Percentiles rank a stretch among this genome's conserved stretches.
Conservation (phyloP, 2,888 invertebrate species). For the Malthinus seriepunctatus region DNA sequence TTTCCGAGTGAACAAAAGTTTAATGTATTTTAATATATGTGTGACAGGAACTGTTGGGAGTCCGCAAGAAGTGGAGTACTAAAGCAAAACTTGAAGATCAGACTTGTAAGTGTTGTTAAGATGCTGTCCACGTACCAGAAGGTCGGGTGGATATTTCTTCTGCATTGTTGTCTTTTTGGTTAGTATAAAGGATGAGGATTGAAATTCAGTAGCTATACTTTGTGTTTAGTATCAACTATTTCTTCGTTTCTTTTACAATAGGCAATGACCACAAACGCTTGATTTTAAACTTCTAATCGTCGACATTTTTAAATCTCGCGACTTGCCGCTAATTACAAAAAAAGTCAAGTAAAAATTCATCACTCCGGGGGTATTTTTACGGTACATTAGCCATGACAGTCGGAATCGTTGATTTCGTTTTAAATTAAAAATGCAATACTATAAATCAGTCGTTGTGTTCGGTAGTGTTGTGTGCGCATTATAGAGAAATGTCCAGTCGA, state of each 20-base stretch:
- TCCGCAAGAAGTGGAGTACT: conserved; percentile 46
- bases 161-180: conserved; percentile 36
- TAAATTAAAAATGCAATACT: conserved; percentile 32
- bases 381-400: conserved; percentile 30
- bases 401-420: conserved; percentile 27
- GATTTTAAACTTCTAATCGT: not conserved
- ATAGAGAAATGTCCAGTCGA: conserved; percentile 33
- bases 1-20: conserved; percentile 31
- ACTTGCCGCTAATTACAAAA: conserved; percentile 5
- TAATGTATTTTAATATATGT: conserved; percentile 49
- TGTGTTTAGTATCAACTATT: conserved; percentile 19
- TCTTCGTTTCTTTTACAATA: conserved; percentile 1
- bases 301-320: not conserved
- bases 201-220: conserved; percentile 29
- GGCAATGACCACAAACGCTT: conserved; percentile 11
- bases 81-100: conserved; percentile 40
- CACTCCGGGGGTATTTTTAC: conserved; percentile 25
- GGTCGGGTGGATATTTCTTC: conserved; percentile 45
- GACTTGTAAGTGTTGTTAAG: conserved; percentile 38
- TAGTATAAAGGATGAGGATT: conserved; percentile 15
- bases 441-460: conserved; percentile 32
- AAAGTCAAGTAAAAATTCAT: conserved; percentile 21
- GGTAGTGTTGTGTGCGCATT: conserved; percentile 32
- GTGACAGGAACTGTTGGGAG: conserved; percentile 47
- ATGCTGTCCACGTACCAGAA: conserved; percentile 45